Percentiles rank a stretch among this genome's conserved stretches.
phyloP scores from a whole-genome alignment of 2,113 vertebrate genomes.

The Riparia riparia region DNA sequence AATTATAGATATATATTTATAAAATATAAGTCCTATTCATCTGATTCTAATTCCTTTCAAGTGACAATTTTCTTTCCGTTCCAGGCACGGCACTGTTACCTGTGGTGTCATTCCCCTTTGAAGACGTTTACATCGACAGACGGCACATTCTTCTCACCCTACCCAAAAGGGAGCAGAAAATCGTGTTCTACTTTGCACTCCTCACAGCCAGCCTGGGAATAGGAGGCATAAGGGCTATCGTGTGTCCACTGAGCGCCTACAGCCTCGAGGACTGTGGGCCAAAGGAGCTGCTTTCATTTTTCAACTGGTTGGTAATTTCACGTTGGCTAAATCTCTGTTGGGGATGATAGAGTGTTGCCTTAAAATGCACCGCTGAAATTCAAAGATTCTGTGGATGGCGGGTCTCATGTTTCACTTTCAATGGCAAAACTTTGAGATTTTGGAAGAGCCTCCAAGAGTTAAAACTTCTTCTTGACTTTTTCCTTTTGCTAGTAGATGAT shows the following conservation, averaged over 20 bases:
- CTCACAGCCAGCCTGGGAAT: slow-evolving; percentile 84
- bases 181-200: slow-evolving; percentile 85
- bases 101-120: slow-evolving; percentile 89
- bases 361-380: background rate
- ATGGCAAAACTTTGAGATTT: background rate
- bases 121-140: slow-evolving; percentile 84
- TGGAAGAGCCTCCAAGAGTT: background rate
- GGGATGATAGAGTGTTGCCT: background rate
- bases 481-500: background rate
- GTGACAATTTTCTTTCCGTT: background rate
- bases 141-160: slow-evolving; percentile 77
- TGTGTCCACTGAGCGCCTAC: slow-evolving; percentile 85
- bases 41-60: background rate
- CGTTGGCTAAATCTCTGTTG: background rate
- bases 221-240: slow-evolving; percentile 86
- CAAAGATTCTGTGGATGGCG: background rate
- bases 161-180: slow-evolving; percentile 78
- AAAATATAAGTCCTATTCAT: rapidly evolving
- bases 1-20: rapidly evolving
- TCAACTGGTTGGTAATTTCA: slow-evolving; percentile 84
- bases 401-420: background rate
- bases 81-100: slow-evolving; percentile 89
- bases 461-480: background rate
- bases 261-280: slow-evolving; percentile 77
- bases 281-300: slow-evolving; percentile 85